Base-by-base conservation (phyloP, 2,113 vertebrate genomes). In the Carassius carassius region DNA sequence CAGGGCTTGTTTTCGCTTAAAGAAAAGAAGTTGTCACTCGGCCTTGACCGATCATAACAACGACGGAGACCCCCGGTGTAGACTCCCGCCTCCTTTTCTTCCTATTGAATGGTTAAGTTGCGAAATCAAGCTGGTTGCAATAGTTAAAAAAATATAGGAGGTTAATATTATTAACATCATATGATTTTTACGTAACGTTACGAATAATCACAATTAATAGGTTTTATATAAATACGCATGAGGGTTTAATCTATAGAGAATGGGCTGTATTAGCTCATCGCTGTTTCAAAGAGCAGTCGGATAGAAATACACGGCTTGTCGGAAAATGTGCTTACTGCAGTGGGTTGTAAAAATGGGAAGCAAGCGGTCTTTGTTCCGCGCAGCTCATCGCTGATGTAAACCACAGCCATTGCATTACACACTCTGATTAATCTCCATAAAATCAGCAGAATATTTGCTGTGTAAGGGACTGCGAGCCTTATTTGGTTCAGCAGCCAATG, bases 11-110 rank as follows among this genome's bases (percentile, higher is more conserved):
- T 89, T 90, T 88, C 73, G 58, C 82, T 81, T 86, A 79, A 60
- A 86, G 81, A 88, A 85, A 90, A 90, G 89, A 90, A 92, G 92
- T 94, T 95, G 94, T 94, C 94, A 95, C 90, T 90, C 90, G 92
- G 91, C 91, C 91, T 74, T 85, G 87, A 86, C 67, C 83, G 78
- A 83, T 85, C 73, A 87, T 85, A 70, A 81, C 79, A 78, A 65
- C 76, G 81, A 73, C 79, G 65, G 41, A 86, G 75, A 85, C 84
- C 85, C 76, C 85, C 72, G 63, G 81, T 65, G 70, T 51, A 63
- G 75, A 58, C 80, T 85, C 83, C 23, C 85, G 72, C 86, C 88
- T 83, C 84, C 85, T 82, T 56, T 78, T 14, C 80, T 54, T 35
- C 23, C 63, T 2, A 72, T 16, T 82, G 80, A 82, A 58, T 72